Percentiles rank a stretch among this genome's conserved stretches.
phyloP scores from a whole-genome alignment of 1,140 invertebrate species.

The Rhyzopertha dominica region DNA sequence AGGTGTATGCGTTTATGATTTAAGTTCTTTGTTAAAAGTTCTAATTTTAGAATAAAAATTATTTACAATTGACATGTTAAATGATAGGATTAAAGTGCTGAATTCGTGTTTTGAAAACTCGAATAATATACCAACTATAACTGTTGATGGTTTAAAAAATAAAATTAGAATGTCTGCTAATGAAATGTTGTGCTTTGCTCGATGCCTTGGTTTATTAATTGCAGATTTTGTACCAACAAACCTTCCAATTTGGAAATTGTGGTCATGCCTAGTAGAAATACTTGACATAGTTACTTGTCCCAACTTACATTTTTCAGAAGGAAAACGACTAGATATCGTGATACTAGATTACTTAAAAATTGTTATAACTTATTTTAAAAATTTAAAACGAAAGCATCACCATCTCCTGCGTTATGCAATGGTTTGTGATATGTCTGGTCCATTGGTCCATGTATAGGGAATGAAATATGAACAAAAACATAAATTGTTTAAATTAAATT shows the following conservation, averaged over 20 bases:
- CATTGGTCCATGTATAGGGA: background rate
- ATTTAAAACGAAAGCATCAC: constrained; percentile 1
- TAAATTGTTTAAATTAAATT: background rate
- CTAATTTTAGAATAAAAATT: background rate
- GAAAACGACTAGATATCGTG: background rate
- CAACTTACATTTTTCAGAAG: background rate
- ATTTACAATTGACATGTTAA: background rate
- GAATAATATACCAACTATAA: background rate
- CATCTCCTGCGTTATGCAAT: background rate
- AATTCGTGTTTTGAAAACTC: background rate
- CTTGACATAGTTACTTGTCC: background rate
- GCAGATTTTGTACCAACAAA: background rate
- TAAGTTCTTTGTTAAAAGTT: background rate
- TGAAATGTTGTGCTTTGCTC: background rate
- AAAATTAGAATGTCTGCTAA: constrained; percentile 1
- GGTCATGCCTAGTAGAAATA: background rate
- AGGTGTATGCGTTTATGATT: constrained; percentile 19
- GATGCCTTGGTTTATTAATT: background rate
- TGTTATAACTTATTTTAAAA: background rate
- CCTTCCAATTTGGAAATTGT: constrained; percentile 18
- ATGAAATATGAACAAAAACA: constrained; percentile 2
- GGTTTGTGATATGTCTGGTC: background rate
- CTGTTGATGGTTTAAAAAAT: background rate
- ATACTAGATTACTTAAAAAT: background rate
- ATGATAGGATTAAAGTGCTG: background rate